A percentile compares a stretch with the other conserved stretches of the same genome.
Evolutionary conservation across 2,888 invertebrate species (phyloP).

Genomic region (Synanthedon andrenaeformis): DNA sequence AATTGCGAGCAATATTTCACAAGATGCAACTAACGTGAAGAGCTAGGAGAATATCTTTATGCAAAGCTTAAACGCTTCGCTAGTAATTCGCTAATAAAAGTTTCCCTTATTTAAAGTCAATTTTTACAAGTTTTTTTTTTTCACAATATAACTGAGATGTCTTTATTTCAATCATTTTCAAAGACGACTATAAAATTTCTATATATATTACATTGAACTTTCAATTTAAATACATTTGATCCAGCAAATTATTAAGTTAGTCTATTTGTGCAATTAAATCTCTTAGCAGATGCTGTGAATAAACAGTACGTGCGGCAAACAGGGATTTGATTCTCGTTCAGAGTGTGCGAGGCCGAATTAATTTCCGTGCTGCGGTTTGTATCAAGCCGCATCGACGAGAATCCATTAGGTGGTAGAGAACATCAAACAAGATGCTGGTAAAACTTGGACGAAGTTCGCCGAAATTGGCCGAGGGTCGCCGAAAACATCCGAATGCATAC

Average conservation of each 20-base stretch:
- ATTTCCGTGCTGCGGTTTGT: slow-evolving; percentile 29
- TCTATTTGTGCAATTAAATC: no score
- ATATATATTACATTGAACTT: no score
- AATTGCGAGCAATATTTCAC: slow-evolving; percentile 33
- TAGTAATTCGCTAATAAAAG: not conserved
- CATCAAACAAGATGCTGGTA: slow-evolving; percentile 21
- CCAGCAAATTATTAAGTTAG: no score
- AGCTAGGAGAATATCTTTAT: slow-evolving; percentile 30
- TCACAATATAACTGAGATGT: no score
- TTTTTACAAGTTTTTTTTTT: no score
- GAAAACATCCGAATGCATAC: not conserved
- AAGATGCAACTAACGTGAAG: slow-evolving; percentile 31
- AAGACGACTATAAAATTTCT: no score
- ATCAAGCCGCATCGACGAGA: slow-evolving; percentile 15
- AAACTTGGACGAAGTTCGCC: slow-evolving; percentile 3
- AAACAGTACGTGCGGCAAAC: no score
- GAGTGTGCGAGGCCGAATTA: slow-evolving; percentile 17
- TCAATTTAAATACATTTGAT: no score
- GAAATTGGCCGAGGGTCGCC: slow-evolving; percentile 4
- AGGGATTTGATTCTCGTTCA: no score
- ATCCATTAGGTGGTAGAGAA: slow-evolving; percentile 21
- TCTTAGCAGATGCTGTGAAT: no score
- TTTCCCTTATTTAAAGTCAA: no score
- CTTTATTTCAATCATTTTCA: no score
- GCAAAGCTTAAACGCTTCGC: slow-evolving; percentile 14